These are phyloP conservation scores for Aegypius monachus DNA, from an alignment of 2,113 vertebrate genomes.

Conservation along the genomic window DNA sequence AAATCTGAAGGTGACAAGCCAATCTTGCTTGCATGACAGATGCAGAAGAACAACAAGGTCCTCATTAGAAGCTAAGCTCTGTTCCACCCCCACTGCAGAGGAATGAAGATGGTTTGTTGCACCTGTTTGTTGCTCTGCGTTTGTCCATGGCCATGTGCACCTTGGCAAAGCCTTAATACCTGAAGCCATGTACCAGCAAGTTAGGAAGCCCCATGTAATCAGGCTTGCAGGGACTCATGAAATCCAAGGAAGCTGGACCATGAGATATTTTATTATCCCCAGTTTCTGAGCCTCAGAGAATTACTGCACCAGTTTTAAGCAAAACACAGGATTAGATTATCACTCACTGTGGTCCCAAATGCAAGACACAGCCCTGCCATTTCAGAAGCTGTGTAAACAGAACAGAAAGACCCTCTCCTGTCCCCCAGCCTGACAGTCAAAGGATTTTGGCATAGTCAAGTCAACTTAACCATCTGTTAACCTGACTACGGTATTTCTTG, in stretches of 20 bases:
- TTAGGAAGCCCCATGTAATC: background rate
- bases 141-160: background rate
- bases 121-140: background rate
- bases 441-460: background rate
- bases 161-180: background rate
- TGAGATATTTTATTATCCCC: background rate
- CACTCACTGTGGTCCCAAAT: background rate
- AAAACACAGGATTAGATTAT: background rate
- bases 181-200: background rate
- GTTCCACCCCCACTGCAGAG: background rate
- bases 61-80: background rate
- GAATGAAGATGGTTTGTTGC: background rate
- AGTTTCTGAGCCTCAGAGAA: background rate
- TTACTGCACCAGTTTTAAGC: background rate
- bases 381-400: background rate
- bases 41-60: background rate
- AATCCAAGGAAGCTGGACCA: background rate
- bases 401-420: background rate
- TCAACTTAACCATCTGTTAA: background rate
- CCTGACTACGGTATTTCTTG: background rate
- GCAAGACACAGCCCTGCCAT: background rate
- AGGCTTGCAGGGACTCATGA: background rate
- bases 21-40: background rate
- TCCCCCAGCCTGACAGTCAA: background rate
- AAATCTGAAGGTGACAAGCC: background rate